phyloP scores from a whole-genome alignment of 1,140 invertebrate species.

The Pomacea maculata region DNA sequence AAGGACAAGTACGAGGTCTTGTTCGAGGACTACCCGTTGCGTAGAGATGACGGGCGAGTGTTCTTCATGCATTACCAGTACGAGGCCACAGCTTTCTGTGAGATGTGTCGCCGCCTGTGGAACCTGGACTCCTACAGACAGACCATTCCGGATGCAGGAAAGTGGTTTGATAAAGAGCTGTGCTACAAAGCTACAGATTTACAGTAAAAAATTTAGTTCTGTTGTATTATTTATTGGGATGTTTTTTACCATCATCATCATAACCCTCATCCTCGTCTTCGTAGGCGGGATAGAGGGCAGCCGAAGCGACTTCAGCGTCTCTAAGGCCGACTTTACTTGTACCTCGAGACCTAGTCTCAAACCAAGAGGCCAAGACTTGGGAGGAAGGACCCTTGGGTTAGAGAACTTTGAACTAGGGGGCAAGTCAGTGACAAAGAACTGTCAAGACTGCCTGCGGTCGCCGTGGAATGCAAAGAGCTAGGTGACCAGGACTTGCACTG shows the following conservation, averaged over 20 bases:
- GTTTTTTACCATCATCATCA: too few species aligned
- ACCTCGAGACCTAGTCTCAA: too few species aligned
- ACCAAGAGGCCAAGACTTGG: too few species aligned
- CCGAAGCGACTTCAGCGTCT: not conserved
- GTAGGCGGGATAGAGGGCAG: too few species aligned
- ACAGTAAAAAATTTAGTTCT: not conserved
- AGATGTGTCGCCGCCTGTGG: slow-evolving; percentile 23
- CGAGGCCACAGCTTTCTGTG: slow-evolving; percentile 15
- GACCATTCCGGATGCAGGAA: slow-evolving; percentile 5
- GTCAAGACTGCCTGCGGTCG: too few species aligned
- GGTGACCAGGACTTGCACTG: too few species aligned
- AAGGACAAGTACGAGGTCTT: slow-evolving; percentile 27
- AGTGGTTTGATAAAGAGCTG: slow-evolving; percentile 17
- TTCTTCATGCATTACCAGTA: slow-evolving; percentile 14
- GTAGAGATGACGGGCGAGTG: not conserved
- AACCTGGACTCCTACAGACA: slow-evolving; percentile 19
- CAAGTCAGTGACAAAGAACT: too few species aligned
- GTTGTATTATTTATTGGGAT: not conserved
- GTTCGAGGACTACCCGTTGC: slow-evolving; percentile 21
- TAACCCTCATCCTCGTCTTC: too few species aligned
- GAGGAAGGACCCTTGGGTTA: too few species aligned
- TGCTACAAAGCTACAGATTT: slow-evolving; percentile 20
- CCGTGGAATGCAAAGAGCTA: too few species aligned
- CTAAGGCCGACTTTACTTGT: not conserved
- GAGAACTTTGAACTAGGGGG: too few species aligned